Evolutionary conservation across 2,113 vertebrate genomes (phyloP), one percentile per base, ranked within the genome.

Genomic region (Diadophis punctatus): DNA sequence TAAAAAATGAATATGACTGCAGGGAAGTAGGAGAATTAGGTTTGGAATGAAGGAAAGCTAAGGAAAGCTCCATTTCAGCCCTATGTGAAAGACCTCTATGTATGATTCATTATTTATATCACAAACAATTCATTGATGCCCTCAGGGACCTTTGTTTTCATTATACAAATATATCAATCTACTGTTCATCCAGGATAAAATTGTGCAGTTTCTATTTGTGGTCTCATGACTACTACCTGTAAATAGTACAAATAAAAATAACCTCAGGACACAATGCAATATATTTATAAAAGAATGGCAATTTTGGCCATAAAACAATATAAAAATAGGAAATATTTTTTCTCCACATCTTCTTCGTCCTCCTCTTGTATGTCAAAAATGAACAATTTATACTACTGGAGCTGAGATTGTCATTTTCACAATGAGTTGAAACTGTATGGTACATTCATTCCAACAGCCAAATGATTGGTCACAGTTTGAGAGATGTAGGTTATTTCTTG

Each of bases 381-480:
- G 90, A 14, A 4, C 63, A 93, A 93, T 93, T 94, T 91, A 25
- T 95, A 84, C 63, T 95, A 94, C 91, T 94, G 89, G 94, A 94
- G 90, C 20, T 49, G 43, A 95, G 89, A 90, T 95, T 94, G 86
- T 94, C 0, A 1, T 94, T 96, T 80, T 95, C 93, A 58, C 91
- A 88, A 95, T 51, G 95, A 93, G 87, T 92, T 86, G 74, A 90
- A 90, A 89, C 87, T 92, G 34, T 89, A 89, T 94, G 86, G 87
- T 94, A 92, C 95, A 94, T 94, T 96, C 95, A 96, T 97, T 96
- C 95, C 92, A 94, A 95, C 93, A 95, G 39, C 43, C 85, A 95
- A 96, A 92, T 49, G 93, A 95, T 94, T 93, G 96, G 95, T 96
- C 95, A 94, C 95, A 96, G 95, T 94, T 94, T 95, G 95, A 95